These are phyloP conservation scores for Zapornia atra DNA, from an alignment of 2,113 vertebrate genomes.

Conservation along the genomic window DNA sequence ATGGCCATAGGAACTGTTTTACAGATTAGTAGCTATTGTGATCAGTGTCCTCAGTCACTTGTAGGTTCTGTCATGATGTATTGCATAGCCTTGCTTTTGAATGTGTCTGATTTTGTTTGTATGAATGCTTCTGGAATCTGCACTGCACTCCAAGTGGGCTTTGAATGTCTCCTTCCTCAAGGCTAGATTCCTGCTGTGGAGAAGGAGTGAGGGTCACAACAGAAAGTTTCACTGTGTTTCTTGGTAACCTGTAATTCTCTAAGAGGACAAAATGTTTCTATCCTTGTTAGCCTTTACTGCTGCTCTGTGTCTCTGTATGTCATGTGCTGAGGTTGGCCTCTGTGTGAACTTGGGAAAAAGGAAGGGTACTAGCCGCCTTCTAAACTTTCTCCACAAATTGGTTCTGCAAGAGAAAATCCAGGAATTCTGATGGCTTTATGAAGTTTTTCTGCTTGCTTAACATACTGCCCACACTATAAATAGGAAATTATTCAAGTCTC, in stretches of 20 bases:
- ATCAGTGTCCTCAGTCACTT: not conserved
- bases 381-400: not conserved
- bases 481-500: not conserved
- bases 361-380: not conserved
- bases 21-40: not conserved
- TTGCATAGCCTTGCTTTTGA: not conserved
- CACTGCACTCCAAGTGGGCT: not conserved
- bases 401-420: slow-evolving; percentile 2
- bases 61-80: not conserved
- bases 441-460: not conserved
- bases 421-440: not conserved
- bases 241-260: not conserved
- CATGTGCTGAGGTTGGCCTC: not conserved
- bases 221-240: not conserved
- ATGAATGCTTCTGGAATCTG: not conserved
- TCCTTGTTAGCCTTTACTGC: not conserved
- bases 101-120: not conserved
- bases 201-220: not conserved
- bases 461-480: not conserved
- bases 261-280: not conserved
- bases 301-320: fast-evolving
- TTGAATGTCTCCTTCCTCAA: not conserved
- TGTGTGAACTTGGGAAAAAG: not conserved
- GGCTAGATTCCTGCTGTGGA: not conserved
- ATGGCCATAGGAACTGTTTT: not conserved